A percentile compares a stretch with the other conserved stretches of the same genome.
Conservation (phyloP, 2,797 vertebrate genomes). For the Ctenopoma multispine region DNA sequence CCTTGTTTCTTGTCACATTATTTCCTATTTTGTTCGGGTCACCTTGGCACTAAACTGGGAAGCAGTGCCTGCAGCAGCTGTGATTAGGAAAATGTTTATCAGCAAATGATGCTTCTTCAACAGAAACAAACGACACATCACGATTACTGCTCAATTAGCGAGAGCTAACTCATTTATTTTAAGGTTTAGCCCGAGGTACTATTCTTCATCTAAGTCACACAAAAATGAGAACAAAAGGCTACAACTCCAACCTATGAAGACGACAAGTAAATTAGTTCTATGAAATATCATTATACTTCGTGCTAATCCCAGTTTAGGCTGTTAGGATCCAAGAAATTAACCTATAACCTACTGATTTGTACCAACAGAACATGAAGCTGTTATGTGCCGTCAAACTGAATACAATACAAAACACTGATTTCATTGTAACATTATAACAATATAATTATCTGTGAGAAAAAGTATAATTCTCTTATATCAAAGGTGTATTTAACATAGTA, state of each 20-base stretch:
- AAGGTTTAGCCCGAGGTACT: conserved; percentile 71
- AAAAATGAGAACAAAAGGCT: conserved; percentile 44
- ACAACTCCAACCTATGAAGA: conserved; percentile 25
- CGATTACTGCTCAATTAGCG: conserved; percentile 77
- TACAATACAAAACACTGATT: too few species aligned
- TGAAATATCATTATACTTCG: conserved; percentile 16
- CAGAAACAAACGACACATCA: conserved; percentile 74
- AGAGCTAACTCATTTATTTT: conserved; percentile 85
- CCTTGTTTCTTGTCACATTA: conserved; percentile 83
- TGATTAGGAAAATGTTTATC: conserved; percentile 85
- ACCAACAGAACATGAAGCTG: too few species aligned
- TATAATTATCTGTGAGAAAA: neutral
- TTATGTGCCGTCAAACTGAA: too few species aligned
- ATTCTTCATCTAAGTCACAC: conserved; percentile 41
- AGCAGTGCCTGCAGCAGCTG: conserved; percentile 79
- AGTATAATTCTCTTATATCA: neutral
- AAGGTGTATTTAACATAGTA: conserved; percentile 1
- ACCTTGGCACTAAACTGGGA: conserved; percentile 81
- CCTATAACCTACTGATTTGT: neutral
- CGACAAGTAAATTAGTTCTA: conserved; percentile 24
- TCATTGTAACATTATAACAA: neutral
- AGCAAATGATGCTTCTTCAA: conserved; percentile 79
- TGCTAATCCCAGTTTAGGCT: conserved; percentile 5
- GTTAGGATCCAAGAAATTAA: conserved; percentile 13
- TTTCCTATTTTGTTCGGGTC: conserved; percentile 78